Evolutionary conservation across 2,888 invertebrate genomes (phyloP), one percentile per base, ranked within the genome.

Genomic region (Volucella inflata): DNA sequence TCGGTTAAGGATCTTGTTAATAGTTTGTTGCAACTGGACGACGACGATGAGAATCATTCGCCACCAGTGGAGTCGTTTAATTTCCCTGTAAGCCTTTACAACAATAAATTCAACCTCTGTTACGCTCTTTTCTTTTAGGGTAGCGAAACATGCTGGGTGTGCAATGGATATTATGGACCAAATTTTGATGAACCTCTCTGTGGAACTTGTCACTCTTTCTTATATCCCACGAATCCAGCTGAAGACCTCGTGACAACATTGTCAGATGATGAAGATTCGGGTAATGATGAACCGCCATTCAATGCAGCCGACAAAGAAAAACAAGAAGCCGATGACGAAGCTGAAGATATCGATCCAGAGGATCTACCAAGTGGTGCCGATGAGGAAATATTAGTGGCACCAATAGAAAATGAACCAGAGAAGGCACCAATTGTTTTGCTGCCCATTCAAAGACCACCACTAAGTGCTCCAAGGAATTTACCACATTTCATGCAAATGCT

Each of bases 101-200:
- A 14, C 4, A 62, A 8, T 14, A 1, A 1, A n/a, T n/a, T 10
- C 14, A 14, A 12, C 9, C 11, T 6, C 57, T 2, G 40, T 2
- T 4, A 16, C 14, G 11, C 3, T 17, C 2, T 21, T 8, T 16
- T 50, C 16, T 74, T 87, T 62, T 65, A 92, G 92, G 90, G 90
- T 70, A 91, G 90, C 71, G 87, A 89, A 17, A 90, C 91, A 2
- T 98, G 98, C 91, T 95, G 95, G 89, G 94, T 96, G 75, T 98
- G 98, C 90, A 96, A 96, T 92, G 98, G 98, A 12, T 98, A 96
- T 91, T 98, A 98, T 91, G 98, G 98, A 0, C 96, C 97, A 0
- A 97, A 96, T 91, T 98, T 96, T 91, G 97, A 96, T 38, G 97
- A 98, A 90, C 98, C 98, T 10, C 95, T 98, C 0, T 98, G 98